These are phyloP conservation scores for Protophormia terraenovae DNA, from an alignment of 2,888 invertebrate species.

Conservation along the genomic window DNA sequence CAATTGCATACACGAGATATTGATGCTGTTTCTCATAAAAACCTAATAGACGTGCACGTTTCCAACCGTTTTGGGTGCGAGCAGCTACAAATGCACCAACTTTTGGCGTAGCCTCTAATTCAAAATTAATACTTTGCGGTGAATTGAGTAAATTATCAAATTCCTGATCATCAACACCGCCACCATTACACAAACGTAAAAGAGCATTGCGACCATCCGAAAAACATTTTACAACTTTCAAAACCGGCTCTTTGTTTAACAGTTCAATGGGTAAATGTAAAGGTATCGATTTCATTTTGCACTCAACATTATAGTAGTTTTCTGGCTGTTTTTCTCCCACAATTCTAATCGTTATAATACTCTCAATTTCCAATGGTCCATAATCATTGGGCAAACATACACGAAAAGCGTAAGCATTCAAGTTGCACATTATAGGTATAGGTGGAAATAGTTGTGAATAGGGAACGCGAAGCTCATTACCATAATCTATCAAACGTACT, in stretches of 20 bases:
- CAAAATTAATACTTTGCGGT: constrained; percentile 44
- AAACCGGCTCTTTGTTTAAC: constrained; percentile 44
- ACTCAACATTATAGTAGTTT: constrained; percentile 66
- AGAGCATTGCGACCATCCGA: constrained; percentile 66
- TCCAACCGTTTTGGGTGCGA: constrained; percentile 68
- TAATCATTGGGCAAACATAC: constrained; percentile 56
- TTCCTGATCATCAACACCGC: background rate
- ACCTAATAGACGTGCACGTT: constrained; percentile 68
- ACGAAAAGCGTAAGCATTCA: constrained; percentile 71
- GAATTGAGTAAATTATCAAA: constrained; percentile 53
- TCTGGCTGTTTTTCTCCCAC: constrained; percentile 37
- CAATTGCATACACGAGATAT: constrained; percentile 70
- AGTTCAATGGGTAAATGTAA: constrained; percentile 59
- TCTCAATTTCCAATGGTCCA: constrained; percentile 68
- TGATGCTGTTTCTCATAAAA: constrained; percentile 58
- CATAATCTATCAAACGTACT: constrained; percentile 72
- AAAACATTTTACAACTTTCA: constrained; percentile 66
- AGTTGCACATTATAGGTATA: constrained; percentile 72
- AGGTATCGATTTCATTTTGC: constrained; percentile 63
- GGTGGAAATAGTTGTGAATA: constrained; percentile 68
- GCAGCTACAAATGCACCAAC: constrained; percentile 70
- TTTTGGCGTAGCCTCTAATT: constrained; percentile 47
- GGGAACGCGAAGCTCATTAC: constrained; percentile 69
- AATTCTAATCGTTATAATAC: constrained; percentile 66
- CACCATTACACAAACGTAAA: constrained; percentile 32